Evolutionary conservation across 2,797 vertebrate species (phyloP).

Genomic region (Cynopterus sphinx): DNA sequence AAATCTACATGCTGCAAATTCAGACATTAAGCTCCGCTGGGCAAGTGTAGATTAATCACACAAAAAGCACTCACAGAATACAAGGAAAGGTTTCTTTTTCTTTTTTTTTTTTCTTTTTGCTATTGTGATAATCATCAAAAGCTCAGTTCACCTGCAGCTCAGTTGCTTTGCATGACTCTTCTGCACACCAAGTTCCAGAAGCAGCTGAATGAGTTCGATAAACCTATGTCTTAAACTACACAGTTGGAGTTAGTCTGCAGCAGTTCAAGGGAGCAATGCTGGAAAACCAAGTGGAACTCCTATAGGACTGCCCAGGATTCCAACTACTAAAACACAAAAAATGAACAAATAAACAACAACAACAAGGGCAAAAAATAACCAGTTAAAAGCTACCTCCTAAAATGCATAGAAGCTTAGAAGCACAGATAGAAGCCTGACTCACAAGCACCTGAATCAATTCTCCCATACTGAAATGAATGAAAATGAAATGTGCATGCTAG

Average conservation of each 20-base stretch:
- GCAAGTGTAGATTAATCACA: conserved; percentile 26
- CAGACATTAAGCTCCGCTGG: conserved; percentile 2
- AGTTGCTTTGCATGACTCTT: conserved; percentile 48
- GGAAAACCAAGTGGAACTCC: conserved; percentile 34
- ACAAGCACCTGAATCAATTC: neutral
- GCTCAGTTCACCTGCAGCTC: conserved; percentile 29
- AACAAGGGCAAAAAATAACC: neutral
- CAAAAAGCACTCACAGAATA: conserved; percentile 51
- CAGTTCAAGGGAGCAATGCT: neutral
- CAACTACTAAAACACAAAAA: conserved; percentile 16
- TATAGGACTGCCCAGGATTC: neutral
- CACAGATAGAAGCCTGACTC: neutral
- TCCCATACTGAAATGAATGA: conserved; percentile 17
- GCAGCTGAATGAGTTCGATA: conserved; percentile 51
- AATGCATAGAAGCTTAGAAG: neutral
- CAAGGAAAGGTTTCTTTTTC: neutral
- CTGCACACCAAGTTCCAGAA: conserved; percentile 3
- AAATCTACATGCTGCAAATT: conserved; percentile 48
- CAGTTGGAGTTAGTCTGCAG: neutral
- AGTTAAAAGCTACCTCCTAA: neutral
- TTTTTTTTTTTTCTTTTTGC: neutral
- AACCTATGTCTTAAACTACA: neutral
- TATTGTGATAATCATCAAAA: conserved; percentile 61
- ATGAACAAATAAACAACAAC: conserved; percentile 30
- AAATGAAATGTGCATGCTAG: conserved; percentile 60